Evolutionary conservation across 2,797 vertebrate genomes (phyloP).

Genomic region (Melanotaenia parkinsoni): DNA sequence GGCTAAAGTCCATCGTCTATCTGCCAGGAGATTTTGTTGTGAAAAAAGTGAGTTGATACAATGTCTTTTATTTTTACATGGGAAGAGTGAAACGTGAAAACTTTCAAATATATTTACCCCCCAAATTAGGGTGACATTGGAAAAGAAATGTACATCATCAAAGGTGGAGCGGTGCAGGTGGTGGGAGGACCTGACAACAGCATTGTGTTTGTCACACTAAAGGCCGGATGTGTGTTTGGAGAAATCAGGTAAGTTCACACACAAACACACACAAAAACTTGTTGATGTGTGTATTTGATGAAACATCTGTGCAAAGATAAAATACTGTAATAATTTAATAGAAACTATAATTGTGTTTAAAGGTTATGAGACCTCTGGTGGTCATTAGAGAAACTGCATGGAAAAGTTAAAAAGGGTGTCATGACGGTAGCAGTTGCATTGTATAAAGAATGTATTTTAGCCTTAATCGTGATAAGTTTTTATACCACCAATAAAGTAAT

Average conservation of each 20-base stretch:
- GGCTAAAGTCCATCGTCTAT: conserved; percentile 93
- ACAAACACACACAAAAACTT: not conserved
- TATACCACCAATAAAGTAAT: too few relatives aligned
- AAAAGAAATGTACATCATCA: conserved; percentile 98
- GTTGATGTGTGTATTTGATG: not conserved
- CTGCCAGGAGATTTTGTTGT: conserved; percentile 95
- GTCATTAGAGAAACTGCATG: too few relatives aligned
- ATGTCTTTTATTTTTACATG: not conserved
- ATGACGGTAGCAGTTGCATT: too few relatives aligned
- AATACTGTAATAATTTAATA: not conserved
- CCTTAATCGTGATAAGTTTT: too few relatives aligned
- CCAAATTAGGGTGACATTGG: conserved; percentile 90
- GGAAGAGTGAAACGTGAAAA: not conserved
- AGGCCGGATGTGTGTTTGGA: conserved; percentile 94
- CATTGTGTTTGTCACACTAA: conserved; percentile 88
- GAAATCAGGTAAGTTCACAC: conserved; percentile 89
- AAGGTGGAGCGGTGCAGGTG: conserved; percentile 94
- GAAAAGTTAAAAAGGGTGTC: too few relatives aligned
- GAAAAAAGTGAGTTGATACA: conserved; percentile 82
- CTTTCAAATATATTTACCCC: too few relatives aligned
- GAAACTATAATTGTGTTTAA: too few relatives aligned
- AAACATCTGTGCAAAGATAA: not conserved
- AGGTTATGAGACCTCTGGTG: too few relatives aligned
- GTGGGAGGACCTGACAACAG: conserved; percentile 86
- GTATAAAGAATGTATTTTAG: too few relatives aligned